Evolutionary conservation across 2,888 invertebrate species (phyloP), one percentile per base, ranked within the genome.

Genomic region (Dolomedes plantarius): DNA sequence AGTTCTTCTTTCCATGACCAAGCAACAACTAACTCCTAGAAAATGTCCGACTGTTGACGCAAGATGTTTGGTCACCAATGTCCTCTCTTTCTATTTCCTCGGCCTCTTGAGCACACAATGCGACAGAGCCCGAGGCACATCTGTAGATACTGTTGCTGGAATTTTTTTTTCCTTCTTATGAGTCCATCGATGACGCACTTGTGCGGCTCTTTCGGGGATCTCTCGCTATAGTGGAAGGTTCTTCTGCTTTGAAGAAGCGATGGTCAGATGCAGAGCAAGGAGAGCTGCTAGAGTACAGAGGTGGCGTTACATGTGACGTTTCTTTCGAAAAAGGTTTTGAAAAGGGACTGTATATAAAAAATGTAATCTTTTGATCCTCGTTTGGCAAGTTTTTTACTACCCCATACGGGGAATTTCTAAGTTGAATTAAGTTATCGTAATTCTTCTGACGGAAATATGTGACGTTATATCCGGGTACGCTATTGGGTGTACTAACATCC

Each of bases 1-100:
- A 23, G 1, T 56, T 23, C 16, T 23, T 19, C 6, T 2, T 16
- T 13, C 56, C 16, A 56, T 23, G 56, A 23, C 41, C 32, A 69
- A 46, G 36, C 36, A 68, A 68, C 36, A 67, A 72, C 72, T n/a
- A n/a, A n/a, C n/a, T n/a, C n/a, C n/a, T n/a, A n/a, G n/a, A 76
- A 85, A 77, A 77, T 50, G 67, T 62, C 67, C 36, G 62, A 39
- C 71, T 85, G 83, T 85, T 85, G 77, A 85, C 83, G 76, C 23
- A 77, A 77, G 77, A 85, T 85, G 83, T 85, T 85, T 85, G 83
- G 76, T 72, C 77, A 85, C 73, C 73, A 67, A 50, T 85, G 83
- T 83, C 82, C 76, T 46, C 76, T 76, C 82, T 83, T 72, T 76
- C 75, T 83, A 69, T 83, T 67, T 73, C 76, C 77, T 50, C 3